phyloP scores from a whole-genome alignment of 2,797 vertebrate genomes.

The Gorsachius magnificus region DNA sequence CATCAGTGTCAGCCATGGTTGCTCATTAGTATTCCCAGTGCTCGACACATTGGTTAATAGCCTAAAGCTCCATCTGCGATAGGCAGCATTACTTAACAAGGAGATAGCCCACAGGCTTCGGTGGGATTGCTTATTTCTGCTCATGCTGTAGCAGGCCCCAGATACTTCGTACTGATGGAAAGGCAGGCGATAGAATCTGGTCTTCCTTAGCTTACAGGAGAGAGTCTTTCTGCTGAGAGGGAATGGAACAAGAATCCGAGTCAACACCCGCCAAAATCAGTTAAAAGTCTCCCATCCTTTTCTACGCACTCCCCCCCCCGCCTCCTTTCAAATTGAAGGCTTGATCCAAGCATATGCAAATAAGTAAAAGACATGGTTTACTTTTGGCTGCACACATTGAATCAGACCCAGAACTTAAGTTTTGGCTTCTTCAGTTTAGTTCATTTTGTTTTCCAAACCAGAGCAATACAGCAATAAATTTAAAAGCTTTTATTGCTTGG shows the following conservation, averaged over 20 bases:
- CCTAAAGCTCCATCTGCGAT: not conserved
- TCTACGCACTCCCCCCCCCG: not conserved
- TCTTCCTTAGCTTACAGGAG: not conserved
- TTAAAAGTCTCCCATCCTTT: not conserved
- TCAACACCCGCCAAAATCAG: not conserved
- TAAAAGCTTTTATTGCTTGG: not conserved
- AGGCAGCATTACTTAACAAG: not conserved
- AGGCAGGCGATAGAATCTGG: not conserved
- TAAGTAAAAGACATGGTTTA: not conserved
- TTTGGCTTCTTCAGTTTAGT: not conserved
- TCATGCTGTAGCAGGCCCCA: not conserved
- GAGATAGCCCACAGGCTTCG: not conserved
- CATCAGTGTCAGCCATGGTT: not conserved
- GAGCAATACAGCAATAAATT: not conserved
- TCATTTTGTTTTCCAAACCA: not conserved
- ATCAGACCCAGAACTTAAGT: not conserved
- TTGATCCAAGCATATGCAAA: not conserved
- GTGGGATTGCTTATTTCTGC: not conserved
- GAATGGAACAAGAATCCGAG: not conserved
- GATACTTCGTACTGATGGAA: not conserved
- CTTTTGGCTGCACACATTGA: not conserved
- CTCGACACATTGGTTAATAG: not conserved
- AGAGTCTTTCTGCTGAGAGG: not conserved
- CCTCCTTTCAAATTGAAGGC: not conserved
- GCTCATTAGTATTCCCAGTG: not conserved